Percentiles rank a stretch among this genome's conserved stretches.
Conservation (phyloP, 2,113 vertebrate genomes). For the Sapajus apella region DNA sequence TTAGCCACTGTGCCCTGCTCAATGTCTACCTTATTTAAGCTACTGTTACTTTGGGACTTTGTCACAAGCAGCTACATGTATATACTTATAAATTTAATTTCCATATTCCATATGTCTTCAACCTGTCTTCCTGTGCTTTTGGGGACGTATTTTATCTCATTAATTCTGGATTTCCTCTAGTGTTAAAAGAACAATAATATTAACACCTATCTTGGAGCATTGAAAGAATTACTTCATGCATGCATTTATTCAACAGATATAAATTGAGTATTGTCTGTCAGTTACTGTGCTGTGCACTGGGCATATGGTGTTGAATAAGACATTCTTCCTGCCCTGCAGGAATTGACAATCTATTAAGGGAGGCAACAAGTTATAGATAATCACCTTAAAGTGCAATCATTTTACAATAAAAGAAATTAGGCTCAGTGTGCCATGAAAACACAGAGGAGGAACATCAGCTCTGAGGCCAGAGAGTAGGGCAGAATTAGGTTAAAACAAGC, state of each 20-base stretch:
- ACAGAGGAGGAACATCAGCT: not conserved
- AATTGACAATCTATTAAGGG: not conserved
- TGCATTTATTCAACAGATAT: not conserved
- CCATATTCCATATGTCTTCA: not conserved
- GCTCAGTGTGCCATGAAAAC: not conserved
- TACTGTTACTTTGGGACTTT: not conserved
- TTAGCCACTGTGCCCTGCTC: no score
- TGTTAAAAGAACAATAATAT: not conserved
- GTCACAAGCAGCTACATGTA: not conserved
- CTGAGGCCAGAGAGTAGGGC: not conserved
- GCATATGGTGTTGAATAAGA: not conserved
- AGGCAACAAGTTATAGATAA: not conserved
- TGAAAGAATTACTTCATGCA: not conserved
- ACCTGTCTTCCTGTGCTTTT: not conserved
- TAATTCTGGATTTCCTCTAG: conserved; percentile 26
- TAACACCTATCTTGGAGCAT: not conserved
- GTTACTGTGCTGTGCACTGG: not conserved
- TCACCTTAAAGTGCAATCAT: not conserved
- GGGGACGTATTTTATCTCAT: not conserved
- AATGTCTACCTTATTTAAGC: not conserved
- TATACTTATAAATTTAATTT: not conserved
- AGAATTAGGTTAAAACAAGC: not conserved
- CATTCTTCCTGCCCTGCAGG: not conserved
- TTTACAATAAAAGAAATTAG: not conserved
- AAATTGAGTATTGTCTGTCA: not conserved